phyloP scores from a whole-genome alignment of 1,140 invertebrate species.

The Dendrolimus punctatus region DNA sequence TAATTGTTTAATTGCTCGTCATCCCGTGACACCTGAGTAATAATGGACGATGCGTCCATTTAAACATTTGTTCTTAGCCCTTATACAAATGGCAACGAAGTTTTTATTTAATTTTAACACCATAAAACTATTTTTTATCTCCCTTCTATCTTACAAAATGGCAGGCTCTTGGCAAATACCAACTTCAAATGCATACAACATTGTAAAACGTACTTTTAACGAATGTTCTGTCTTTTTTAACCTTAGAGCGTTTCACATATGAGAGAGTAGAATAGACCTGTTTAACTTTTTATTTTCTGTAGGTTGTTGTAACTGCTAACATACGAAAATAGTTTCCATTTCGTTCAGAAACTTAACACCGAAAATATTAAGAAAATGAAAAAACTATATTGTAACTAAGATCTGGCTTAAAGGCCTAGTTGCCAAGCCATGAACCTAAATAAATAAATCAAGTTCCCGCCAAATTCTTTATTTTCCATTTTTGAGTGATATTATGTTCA shows the following conservation, averaged over 20 bases:
- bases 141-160: slow-evolving; percentile 71
- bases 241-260: slow-evolving; percentile 7
- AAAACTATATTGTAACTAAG: too few relatives aligned
- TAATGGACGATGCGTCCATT: slow-evolving; percentile 99
- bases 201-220: slow-evolving; percentile 28
- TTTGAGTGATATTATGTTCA: too few relatives aligned
- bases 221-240: slow-evolving; percentile 28
- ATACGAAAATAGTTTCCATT: slow-evolving; percentile 41
- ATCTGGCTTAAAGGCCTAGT: too few relatives aligned
- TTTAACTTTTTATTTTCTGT: slow-evolving; percentile 16
- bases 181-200: slow-evolving; percentile 52
- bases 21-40: slow-evolving; percentile 96
- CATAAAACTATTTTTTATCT: slow-evolving; percentile 73
- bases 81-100: slow-evolving; percentile 65
- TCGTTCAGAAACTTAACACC: slow-evolving; percentile 13
- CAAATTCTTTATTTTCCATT: too few relatives aligned
- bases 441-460: too few relatives aligned
- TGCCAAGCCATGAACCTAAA: too few relatives aligned
- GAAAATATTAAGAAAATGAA: too few relatives aligned
- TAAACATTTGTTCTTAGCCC: slow-evolving; percentile 71
- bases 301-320: slow-evolving; percentile 45
- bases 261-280: slow-evolving; percentile 23
- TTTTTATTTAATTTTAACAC: slow-evolving; percentile 68
- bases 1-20: slow-evolving; percentile 95
- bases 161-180: slow-evolving; percentile 70